A percentile compares a stretch with the other conserved stretches of the same genome.
phyloP scores from a whole-genome alignment of 2,797 vertebrate genomes.

The Phoebastria nigripes region DNA sequence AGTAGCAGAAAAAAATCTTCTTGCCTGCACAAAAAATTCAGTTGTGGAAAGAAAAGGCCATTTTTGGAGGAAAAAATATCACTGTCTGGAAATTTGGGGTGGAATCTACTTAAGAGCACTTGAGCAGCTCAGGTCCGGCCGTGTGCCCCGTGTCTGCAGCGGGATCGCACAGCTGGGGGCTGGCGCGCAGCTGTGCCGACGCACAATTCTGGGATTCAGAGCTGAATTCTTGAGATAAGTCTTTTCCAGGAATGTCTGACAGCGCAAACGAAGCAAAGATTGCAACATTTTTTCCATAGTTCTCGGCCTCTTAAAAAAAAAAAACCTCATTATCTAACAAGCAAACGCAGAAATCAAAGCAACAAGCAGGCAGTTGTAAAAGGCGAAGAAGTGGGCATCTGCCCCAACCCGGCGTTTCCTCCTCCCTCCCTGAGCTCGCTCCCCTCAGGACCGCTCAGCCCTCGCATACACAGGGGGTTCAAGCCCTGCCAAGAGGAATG shows the following conservation, averaged over 20 bases:
- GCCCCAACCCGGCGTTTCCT: neutral
- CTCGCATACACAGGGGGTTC: accelerated
- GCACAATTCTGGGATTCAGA: conserved; percentile 6
- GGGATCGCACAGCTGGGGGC: neutral
- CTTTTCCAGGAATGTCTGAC: conserved; percentile 60
- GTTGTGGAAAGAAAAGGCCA: neutral
- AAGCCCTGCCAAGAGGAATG: accelerated
- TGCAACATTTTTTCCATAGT: conserved; percentile 58
- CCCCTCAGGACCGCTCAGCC: neutral
- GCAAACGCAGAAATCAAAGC: neutral
- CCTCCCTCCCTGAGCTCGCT: neutral
- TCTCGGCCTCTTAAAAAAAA: neutral
- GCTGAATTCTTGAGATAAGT: conserved; percentile 63
- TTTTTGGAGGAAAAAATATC: neutral
- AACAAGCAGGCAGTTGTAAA: neutral
- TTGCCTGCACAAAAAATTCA: neutral
- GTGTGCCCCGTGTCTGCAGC: accelerated
- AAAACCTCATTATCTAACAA: neutral
- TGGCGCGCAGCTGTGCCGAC: neutral
- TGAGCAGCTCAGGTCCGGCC: neutral
- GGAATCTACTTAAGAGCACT: neutral
- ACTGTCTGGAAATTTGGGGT: neutral
- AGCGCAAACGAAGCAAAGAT: conserved; percentile 13
- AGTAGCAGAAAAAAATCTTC: neutral
- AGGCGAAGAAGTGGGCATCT: neutral